A percentile compares a stretch with the other conserved stretches of the same genome.
phyloP scores from a whole-genome alignment of 2,888 invertebrate species.

The Volucella bombylans region DNA sequence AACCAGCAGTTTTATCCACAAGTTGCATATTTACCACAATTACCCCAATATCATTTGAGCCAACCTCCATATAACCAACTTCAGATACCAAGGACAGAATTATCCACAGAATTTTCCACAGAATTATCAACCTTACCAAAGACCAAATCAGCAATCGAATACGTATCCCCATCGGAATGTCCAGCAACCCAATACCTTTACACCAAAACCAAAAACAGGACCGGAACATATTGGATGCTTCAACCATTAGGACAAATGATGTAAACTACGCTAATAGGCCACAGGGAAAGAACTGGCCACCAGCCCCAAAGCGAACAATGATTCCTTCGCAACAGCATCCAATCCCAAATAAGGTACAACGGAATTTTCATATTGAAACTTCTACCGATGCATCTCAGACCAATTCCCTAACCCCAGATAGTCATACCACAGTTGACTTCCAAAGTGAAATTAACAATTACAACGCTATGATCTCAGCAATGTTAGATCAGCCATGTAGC shows the following conservation, averaged over 20 bases:
- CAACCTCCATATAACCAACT: no score
- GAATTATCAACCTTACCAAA: no score
- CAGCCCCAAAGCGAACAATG: constrained; percentile 1
- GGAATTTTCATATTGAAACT: constrained; percentile 5
- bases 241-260: constrained; percentile 16
- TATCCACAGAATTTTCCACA: no score
- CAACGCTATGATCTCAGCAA: no score
- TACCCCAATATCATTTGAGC: no score
- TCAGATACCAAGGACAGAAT: no score
- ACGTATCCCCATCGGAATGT: no score
- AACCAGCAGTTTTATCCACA: no score
- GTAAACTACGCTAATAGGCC: background rate
- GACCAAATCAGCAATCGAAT: no score
- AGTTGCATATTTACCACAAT: no score
- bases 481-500: background rate
- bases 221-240: constrained; percentile 14
- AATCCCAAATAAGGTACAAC: constrained; percentile 11
- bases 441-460: no score
- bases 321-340: background rate
- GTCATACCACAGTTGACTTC: no score
- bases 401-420: background rate
- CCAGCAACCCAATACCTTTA: background rate
- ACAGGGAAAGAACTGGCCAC: constrained; percentile 9
- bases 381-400: background rate
- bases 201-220: background rate